Evolutionary conservation across 2,888 invertebrate genomes (phyloP).

Genomic region (Diplolepis rosae): DNA sequence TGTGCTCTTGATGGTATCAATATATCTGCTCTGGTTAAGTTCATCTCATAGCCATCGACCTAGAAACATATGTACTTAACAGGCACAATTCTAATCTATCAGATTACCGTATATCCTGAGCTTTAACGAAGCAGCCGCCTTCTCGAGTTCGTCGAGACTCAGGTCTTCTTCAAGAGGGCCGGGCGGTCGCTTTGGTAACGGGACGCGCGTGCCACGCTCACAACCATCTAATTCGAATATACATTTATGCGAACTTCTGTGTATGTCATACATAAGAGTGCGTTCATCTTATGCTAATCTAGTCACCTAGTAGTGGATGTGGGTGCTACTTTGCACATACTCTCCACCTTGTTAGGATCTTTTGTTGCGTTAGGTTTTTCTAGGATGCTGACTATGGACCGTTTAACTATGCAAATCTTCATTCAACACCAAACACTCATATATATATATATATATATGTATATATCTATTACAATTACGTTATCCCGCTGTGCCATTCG

Average conservation of each 20-base stretch:
- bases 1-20: background rate
- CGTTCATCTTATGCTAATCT: constrained; percentile 14
- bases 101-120: constrained; percentile 27
- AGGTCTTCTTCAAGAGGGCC: constrained; percentile 52
- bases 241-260: background rate
- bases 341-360: constrained; percentile 33
- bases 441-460: too few species aligned
- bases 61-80: too few species aligned
- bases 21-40: background rate
- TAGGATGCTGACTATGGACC: background rate
- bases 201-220: constrained; percentile 67
- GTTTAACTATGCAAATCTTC: background rate
- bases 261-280: background rate
- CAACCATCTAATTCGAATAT: constrained; percentile 40
- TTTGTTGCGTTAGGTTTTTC: background rate
- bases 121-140: constrained; percentile 53
- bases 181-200: constrained; percentile 70
- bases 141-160: constrained; percentile 39
- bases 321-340: constrained; percentile 34
- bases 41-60: constrained; percentile 13
- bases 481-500: background rate
- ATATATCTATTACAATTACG: background rate
- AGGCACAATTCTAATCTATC: constrained; percentile 42
- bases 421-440: background rate
- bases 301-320: too few species aligned